phyloP scores from a whole-genome alignment of 2,888 invertebrate species.

The Lepetodrilus schrolli region DNA sequence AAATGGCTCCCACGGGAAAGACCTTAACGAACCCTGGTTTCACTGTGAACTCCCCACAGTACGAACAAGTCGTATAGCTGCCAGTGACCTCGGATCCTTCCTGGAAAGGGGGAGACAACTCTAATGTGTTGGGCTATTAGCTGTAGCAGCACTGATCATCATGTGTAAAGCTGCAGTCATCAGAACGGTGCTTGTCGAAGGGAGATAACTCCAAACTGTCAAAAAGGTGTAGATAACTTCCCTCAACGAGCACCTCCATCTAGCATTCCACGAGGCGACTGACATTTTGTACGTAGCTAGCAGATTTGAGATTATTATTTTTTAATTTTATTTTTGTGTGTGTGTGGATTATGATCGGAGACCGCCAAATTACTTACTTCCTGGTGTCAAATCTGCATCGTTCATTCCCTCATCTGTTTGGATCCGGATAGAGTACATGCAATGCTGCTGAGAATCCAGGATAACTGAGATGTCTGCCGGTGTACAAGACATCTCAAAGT shows the following conservation, averaged over 20 bases:
- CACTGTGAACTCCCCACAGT: slow-evolving; percentile 41
- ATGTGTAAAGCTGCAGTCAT: too few species aligned
- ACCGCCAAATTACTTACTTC: background rate
- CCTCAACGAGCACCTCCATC: too few species aligned
- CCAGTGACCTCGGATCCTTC: background rate
- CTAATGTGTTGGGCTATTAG: background rate
- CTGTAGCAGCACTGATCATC: too few species aligned
- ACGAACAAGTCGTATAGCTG: slow-evolving; percentile 46
- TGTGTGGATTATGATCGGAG: too few species aligned
- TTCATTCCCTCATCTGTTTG: background rate
- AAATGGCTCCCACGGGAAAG: slow-evolving; percentile 41
- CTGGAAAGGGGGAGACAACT: background rate
- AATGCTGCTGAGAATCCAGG: background rate
- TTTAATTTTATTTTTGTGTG: too few species aligned
- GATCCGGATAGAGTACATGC: too few species aligned
- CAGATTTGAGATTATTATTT: too few species aligned
- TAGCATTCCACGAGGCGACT: slow-evolving; percentile 10
- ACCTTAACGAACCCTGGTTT: slow-evolving; percentile 66
- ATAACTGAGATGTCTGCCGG: background rate
- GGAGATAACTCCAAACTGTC: background rate
- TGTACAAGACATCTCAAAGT: background rate
- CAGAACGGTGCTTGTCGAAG: background rate
- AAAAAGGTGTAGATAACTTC: too few species aligned
- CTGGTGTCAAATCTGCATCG: background rate
- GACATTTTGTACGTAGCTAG: background rate